These are phyloP conservation scores for Eudasyphora cyanicolor DNA, from an alignment of 2,888 invertebrate species.

Conservation along the genomic window DNA sequence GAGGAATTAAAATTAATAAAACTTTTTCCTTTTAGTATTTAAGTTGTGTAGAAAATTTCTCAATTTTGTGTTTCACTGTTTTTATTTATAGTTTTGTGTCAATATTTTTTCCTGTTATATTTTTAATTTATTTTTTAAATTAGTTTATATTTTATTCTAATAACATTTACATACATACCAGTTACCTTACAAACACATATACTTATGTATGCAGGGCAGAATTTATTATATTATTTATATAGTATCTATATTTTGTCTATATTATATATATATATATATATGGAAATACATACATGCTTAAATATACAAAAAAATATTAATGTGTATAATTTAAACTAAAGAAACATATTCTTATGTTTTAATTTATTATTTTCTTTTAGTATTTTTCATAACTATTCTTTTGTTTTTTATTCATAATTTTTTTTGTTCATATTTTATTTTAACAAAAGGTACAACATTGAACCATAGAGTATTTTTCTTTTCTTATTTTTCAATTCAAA, in stretches of 20 bases:
- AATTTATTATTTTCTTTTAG: neutral
- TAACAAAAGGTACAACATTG: constrained; percentile 65
- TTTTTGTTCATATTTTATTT: constrained; percentile 22
- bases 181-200: constrained; percentile 70
- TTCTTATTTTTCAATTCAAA: neutral
- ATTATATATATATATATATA: constrained; percentile 9
- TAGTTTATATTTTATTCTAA: constrained; percentile 12
- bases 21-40: too few species aligned
- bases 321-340: constrained; percentile 8
- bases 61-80: neutral
- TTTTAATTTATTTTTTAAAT: neutral
- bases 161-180: constrained; percentile 71
- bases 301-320: constrained; percentile 39
- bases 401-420: neutral
- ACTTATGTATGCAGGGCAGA: constrained; percentile 64
- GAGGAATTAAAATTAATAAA: neutral
- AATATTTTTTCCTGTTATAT: neutral
- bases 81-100: neutral
- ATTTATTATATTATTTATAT: constrained; percentile 26
- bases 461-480: constrained; percentile 53
- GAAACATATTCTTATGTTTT: neutral
- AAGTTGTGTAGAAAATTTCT: too few species aligned
- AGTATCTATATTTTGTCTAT: constrained; percentile 5
- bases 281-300: constrained; percentile 42
- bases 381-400: neutral